phyloP scores from a whole-genome alignment of 2,113 vertebrate genomes.

The Salvelinus sp. region DNA sequence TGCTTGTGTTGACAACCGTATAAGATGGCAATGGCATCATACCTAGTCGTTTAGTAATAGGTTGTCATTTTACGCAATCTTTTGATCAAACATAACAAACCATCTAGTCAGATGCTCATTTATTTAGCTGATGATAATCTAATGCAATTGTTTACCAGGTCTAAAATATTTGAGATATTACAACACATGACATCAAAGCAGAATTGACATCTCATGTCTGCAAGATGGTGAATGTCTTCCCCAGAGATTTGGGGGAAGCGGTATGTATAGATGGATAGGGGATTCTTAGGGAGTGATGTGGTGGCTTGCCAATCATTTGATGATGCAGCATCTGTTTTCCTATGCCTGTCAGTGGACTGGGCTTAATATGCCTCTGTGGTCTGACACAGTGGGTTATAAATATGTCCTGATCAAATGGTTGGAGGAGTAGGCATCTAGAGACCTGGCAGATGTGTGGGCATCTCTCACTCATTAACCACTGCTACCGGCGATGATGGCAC shows the following conservation, averaged over 20 bases:
- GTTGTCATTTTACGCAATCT: too few species aligned
- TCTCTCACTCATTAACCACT: conserved; percentile 26
- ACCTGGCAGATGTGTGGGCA: conserved; percentile 33
- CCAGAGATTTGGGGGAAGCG: conserved; percentile 2
- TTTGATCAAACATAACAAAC: too few species aligned
- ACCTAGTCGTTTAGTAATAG: too few species aligned
- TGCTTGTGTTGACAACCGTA: too few species aligned
- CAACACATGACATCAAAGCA: background rate
- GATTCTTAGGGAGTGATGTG: conserved; percentile 5
- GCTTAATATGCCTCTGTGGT: conserved; percentile 22
- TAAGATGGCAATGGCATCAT: too few species aligned
- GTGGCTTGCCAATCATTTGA: conserved; percentile 7
- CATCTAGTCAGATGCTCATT: too few species aligned
- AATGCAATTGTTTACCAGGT: background rate
- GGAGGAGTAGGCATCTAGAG: conserved; percentile 7
- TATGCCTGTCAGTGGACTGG: conserved; percentile 10
- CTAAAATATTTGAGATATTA: background rate
- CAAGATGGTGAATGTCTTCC: background rate
- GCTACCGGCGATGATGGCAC: conserved; percentile 4
- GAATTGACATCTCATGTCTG: background rate
- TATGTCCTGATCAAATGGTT: conserved; percentile 33
- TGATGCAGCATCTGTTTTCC: conserved; percentile 39
- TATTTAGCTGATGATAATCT: too few species aligned
- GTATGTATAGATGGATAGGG: background rate
- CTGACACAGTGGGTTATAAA: conserved; percentile 39